Conservation (phyloP, 2,888 invertebrate species). For the Suillia variegata region DNA sequence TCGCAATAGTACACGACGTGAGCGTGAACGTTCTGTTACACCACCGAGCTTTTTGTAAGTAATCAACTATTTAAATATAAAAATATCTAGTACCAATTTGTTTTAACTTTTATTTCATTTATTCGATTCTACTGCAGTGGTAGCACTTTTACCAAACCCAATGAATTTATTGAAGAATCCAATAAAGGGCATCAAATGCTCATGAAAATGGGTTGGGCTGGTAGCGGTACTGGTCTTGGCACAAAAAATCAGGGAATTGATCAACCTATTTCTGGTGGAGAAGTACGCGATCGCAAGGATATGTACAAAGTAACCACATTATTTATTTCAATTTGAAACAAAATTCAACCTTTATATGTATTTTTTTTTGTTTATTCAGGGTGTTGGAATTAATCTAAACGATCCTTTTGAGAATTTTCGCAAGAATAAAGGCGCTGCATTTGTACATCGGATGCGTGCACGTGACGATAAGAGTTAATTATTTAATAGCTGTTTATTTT, state of each 20-base stretch:
- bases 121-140: conserved; percentile 39
- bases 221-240: conserved; percentile 86
- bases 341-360: background rate
- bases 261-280: conserved; percentile 90
- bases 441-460: conserved; percentile 92
- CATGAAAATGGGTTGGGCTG: conserved; percentile 98
- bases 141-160: conserved; percentile 56
- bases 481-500: conserved; percentile 1
- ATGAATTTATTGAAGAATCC: conserved; percentile 77
- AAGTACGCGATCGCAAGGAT: conserved; percentile 87
- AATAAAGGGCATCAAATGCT: conserved; percentile 98
- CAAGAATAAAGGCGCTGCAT: conserved; percentile 93
- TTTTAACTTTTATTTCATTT: background rate
- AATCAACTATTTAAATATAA: background rate
- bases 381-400: conserved; percentile 88
- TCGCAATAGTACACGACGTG: conserved; percentile 58
- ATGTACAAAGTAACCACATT: conserved; percentile 73
- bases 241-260: conserved; percentile 95
- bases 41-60: conserved; percentile 81
- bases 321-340: background rate
- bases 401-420: conserved; percentile 98
- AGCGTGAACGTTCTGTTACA: conserved; percentile 61
- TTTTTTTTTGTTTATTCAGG: conserved; percentile 60
- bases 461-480: conserved; percentile 71
- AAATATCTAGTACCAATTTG: background rate